phyloP scores from a whole-genome alignment of 2,888 invertebrate genomes.

The Linnaemya vulpina region DNA sequence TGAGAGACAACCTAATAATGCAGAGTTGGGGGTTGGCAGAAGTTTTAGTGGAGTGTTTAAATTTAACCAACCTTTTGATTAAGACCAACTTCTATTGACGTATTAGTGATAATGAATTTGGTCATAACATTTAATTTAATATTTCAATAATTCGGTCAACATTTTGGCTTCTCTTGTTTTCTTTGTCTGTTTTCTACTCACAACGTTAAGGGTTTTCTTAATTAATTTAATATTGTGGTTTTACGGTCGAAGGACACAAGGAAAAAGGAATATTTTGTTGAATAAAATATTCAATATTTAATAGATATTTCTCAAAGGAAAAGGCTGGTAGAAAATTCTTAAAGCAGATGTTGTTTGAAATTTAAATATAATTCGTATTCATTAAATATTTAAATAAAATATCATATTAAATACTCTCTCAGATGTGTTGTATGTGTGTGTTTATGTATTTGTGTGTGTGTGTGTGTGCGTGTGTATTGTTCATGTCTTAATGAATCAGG shows the following conservation, averaged over 20 bases:
- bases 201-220: neutral
- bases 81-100: constrained; percentile 30
- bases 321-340: too few species aligned
- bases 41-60: constrained; percentile 11
- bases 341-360: too few species aligned
- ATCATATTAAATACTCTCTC: too few species aligned
- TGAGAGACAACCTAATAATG: too few species aligned
- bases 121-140: constrained; percentile 56
- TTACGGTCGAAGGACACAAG: neutral
- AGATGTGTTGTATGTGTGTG: too few species aligned
- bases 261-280: neutral
- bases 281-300: neutral
- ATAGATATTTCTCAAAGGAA: neutral
- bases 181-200: neutral
- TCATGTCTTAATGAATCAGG: too few species aligned
- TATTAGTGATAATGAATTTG: constrained; percentile 49
- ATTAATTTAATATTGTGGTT: constrained; percentile 29
- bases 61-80: constrained; percentile 18
- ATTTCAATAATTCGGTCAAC: constrained; percentile 15
- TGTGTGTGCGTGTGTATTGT: too few species aligned
- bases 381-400: too few species aligned
- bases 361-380: too few species aligned
- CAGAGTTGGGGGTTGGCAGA: neutral
- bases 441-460: too few species aligned
- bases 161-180: neutral